Percentiles rank a stretch among this genome's conserved stretches.
Conservation (phyloP, 2,888 invertebrate genomes). For the Ormyrus nitidulus region DNA sequence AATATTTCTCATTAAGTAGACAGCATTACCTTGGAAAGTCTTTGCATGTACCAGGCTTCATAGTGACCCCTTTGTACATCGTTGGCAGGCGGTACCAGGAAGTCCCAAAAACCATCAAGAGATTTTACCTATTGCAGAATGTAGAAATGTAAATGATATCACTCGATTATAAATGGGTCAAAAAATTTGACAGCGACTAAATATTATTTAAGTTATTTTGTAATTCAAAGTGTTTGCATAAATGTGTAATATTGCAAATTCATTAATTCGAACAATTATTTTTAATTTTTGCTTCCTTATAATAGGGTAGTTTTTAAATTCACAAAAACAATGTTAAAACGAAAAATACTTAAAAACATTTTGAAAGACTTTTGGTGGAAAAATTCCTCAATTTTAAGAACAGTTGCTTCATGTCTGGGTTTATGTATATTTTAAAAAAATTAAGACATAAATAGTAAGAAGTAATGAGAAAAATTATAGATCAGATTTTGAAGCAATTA, state of each 20-base stretch:
- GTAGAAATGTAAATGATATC: neutral
- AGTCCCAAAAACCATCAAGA: conserved; percentile 95
- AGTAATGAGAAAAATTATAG: no score
- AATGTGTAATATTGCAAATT: neutral
- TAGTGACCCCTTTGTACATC: conserved; percentile 85
- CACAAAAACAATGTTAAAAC: neutral
- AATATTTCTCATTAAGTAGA: neutral
- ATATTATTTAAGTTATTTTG: no score
- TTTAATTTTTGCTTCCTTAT: neutral
- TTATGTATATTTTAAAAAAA: no score
- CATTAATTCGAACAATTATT: neutral
- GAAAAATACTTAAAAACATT: neutral
- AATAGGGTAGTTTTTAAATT: neutral
- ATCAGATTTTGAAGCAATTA: no score
- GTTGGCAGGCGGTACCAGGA: conserved; percentile 83
- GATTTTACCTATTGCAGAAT: conserved; percentile 71
- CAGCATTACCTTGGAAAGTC: conserved; percentile 81
- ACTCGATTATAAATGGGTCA: no score
- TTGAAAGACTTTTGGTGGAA: neutral
- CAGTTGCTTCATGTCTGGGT: neutral
- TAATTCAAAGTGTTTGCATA: neutral
- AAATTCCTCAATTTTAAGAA: conserved; percentile 3
- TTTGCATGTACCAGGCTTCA: conserved; percentile 85
- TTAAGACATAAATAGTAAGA: no score
- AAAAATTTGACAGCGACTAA: no score